phyloP scores from a whole-genome alignment of 2,888 invertebrate species.

The Lepidocyrtoides sp. region DNA sequence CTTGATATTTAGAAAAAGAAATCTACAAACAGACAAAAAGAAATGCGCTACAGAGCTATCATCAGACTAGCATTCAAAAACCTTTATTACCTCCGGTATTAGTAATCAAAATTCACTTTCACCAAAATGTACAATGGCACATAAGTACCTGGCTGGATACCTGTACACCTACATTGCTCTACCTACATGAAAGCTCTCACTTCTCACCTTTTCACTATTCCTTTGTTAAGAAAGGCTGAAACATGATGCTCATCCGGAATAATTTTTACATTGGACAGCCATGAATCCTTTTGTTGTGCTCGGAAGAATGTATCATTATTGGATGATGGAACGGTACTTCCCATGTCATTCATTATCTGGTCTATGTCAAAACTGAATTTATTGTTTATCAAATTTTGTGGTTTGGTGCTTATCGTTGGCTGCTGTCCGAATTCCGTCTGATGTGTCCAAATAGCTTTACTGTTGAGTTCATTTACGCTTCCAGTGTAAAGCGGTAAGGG shows the following conservation, averaged over 20 bases:
- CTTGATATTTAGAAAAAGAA: constrained; percentile 86
- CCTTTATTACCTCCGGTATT: too few species aligned
- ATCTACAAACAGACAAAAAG: constrained; percentile 85
- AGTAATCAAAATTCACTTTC: too few species aligned
- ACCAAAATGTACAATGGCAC: too few species aligned
- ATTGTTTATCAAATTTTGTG: constrained; percentile 30
- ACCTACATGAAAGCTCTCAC: too few species aligned
- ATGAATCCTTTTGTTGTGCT: constrained; percentile 69
- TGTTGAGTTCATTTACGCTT: constrained; percentile 64
- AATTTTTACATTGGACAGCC: constrained; percentile 79
- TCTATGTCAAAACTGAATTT: constrained; percentile 75
- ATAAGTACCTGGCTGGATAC: too few species aligned
- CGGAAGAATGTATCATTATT: constrained; percentile 62
- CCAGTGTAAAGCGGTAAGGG: constrained; percentile 61
- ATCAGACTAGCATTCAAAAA: too few species aligned
- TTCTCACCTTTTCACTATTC: constrained; percentile 81
- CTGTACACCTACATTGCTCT: too few species aligned
- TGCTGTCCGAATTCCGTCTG: neutral
- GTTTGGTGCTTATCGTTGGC: neutral
- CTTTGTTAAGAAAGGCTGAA: constrained; percentile 83
- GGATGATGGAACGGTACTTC: neutral
- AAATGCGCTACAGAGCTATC: too few species aligned
- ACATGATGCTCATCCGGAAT: constrained; percentile 84
- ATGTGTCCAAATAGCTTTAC: constrained; percentile 50
- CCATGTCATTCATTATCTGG: constrained; percentile 82